A percentile compares a stretch with the other conserved stretches of the same genome.
phyloP scores from a whole-genome alignment of 2,888 invertebrate species.

The Euproctis similis region DNA sequence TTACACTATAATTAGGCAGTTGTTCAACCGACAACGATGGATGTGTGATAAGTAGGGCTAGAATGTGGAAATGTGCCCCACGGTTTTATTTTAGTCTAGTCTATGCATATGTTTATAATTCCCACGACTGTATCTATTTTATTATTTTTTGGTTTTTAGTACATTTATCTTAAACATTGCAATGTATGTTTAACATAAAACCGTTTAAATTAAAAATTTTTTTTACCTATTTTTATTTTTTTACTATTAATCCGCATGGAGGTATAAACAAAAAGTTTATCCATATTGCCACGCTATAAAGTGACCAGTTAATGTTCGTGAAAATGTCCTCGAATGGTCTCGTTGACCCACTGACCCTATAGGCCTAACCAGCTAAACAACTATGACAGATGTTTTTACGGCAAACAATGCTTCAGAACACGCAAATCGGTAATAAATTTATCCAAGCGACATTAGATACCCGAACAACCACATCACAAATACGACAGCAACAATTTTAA shows the following conservation, averaged over 20 bases:
- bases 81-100: too few species aligned
- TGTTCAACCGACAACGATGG: too few species aligned
- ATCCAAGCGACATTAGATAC: conserved; percentile 27
- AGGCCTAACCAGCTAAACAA: conserved; percentile 30
- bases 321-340: conserved; percentile 31
- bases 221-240: too few species aligned
- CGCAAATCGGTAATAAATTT: conserved; percentile 43
- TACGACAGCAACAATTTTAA: background rate
- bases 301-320: conserved; percentile 18
- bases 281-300: conserved; percentile 35
- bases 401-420: conserved; percentile 39
- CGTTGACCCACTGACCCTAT: conserved; percentile 55
- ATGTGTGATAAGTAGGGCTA: too few species aligned
- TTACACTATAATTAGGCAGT: too few species aligned
- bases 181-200: too few species aligned
- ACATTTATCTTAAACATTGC: too few species aligned
- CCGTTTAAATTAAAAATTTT: too few species aligned
- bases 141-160: too few species aligned
- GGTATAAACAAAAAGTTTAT: conserved; percentile 28
- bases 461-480: conserved; percentile 6
- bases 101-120: too few species aligned
- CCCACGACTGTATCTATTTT: too few species aligned
- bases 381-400: conserved; percentile 60
- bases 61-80: too few species aligned
- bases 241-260: conserved; percentile 22